A percentile compares a stretch with the other conserved stretches of the same genome.
phyloP scores from a whole-genome alignment of 2,113 vertebrate genomes.

The Struthidea cinerea region DNA sequence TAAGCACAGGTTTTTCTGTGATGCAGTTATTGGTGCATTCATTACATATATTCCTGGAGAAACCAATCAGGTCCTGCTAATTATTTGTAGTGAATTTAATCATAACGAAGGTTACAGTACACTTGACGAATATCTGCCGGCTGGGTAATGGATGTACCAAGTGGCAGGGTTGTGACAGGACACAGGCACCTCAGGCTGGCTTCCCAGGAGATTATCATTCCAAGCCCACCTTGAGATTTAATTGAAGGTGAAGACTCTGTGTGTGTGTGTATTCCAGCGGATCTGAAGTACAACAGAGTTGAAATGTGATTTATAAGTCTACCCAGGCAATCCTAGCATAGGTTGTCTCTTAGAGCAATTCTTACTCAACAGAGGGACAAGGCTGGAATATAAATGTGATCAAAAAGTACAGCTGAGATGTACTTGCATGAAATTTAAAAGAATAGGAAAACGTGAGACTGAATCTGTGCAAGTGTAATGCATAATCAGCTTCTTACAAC shows the following conservation, averaged over 20 bases:
- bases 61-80: neutral
- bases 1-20: neutral
- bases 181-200: neutral
- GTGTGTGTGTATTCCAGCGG: neutral
- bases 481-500: neutral
- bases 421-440: neutral
- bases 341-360: neutral
- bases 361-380: neutral
- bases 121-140: neutral
- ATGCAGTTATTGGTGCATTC: neutral
- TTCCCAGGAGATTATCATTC: neutral
- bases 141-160: neutral
- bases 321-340: neutral
- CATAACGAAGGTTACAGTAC: neutral
- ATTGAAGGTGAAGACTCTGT: neutral
- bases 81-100: neutral
- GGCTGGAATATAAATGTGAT: neutral
- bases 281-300: neutral
- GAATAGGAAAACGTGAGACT: neutral
- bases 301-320: conserved; percentile 14
- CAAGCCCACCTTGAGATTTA: neutral
- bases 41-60: neutral
- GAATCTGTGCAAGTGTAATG: neutral
- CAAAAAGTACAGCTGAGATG: neutral
- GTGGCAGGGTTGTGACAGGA: neutral